phyloP scores from a whole-genome alignment of 2,797 vertebrate genomes.

The Acipenser transmontanus region DNA sequence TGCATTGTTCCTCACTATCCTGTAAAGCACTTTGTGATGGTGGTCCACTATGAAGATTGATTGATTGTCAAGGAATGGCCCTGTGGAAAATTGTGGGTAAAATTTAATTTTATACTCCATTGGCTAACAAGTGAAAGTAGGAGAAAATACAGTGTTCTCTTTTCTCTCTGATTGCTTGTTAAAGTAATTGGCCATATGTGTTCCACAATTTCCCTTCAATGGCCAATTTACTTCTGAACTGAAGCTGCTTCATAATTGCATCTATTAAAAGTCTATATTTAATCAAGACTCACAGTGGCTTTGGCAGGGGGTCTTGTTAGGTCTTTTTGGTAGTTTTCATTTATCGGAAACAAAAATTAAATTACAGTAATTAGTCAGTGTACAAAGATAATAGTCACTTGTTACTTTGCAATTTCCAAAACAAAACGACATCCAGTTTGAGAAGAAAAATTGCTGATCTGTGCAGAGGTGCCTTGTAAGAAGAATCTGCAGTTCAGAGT shows the following conservation, averaged over 20 bases:
- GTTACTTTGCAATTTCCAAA: background rate
- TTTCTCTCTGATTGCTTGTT: slow-evolving; percentile 66
- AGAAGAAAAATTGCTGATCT: background rate
- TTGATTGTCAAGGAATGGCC: slow-evolving; percentile 21
- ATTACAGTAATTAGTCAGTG: slow-evolving; percentile 8
- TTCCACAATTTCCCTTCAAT: slow-evolving; percentile 52
- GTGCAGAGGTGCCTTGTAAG: too few species aligned
- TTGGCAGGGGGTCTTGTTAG: too few species aligned
- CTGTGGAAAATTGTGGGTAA: slow-evolving; percentile 46
- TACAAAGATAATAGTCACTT: slow-evolving; percentile 3
- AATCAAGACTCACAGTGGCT: slow-evolving; percentile 38
- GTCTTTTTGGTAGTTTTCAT: background rate
- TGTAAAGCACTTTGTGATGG: too few species aligned
- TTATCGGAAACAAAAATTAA: slow-evolving; percentile 15
- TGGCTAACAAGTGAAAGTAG: slow-evolving; percentile 47
- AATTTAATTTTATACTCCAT: slow-evolving; percentile 39
- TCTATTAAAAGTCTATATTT: slow-evolving; percentile 57
- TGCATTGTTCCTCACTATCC: too few species aligned
- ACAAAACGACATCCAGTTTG: too few species aligned
- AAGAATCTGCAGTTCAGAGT: too few species aligned
- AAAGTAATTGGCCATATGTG: slow-evolving; percentile 57
- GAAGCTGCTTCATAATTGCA: slow-evolving; percentile 69
- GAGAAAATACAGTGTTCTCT: slow-evolving; percentile 47
- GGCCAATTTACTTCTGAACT: slow-evolving; percentile 62
- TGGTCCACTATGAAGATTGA: too few species aligned